Evolutionary conservation across 1,140 invertebrate species (phyloP), one percentile per base, ranked within the genome.

Genomic region (Rhynchophorus ferrugineus): DNA sequence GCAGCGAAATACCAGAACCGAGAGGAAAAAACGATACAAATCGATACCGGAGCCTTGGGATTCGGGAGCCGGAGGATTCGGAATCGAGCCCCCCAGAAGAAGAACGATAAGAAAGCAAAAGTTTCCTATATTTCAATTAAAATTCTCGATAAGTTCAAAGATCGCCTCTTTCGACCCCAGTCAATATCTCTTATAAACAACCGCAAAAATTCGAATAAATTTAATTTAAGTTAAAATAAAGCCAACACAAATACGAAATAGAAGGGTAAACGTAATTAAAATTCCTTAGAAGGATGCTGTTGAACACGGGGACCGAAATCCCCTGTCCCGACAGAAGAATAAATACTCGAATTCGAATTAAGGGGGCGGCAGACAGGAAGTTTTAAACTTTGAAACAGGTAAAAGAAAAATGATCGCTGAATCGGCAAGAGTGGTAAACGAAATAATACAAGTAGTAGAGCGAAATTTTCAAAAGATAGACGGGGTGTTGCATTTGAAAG

Each of bases 261-360:
- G 55, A 58, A 57, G 50, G 57, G 55, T 46, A 58, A 61, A 66
- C 62, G 62, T 63, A 66, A 66, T 64, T 64, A 66, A 64, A 66
- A 66, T 66, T 64, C 57, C 56, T 61, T 46, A 54, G 59, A 61
- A 64, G 50, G 61, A 61, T 64, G 61, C 57, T 64, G 58, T 60
- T 54, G 43, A 54, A 59, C 51, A 54, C 57, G 57, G 52, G 59
- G 54, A 52, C 49, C 54, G 55, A 64, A 54, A 57, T 58, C 61
- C 62, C 57, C 60, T 60, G 54, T 54, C 50, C 34, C 24, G 48
- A 45, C 55, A 50, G 55, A 56, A 58, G 57, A 64, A 62, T 66
- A 62, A 62, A 66, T 62, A 64, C 59, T 54, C 44, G 56, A 55
- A 60, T 61, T 63, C 63, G 60, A 63, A 61, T 63, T 59, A 63